These are phyloP conservation scores for Aix galericulata DNA, from an alignment of 2,113 vertebrate genomes.

Conservation along the genomic window DNA sequence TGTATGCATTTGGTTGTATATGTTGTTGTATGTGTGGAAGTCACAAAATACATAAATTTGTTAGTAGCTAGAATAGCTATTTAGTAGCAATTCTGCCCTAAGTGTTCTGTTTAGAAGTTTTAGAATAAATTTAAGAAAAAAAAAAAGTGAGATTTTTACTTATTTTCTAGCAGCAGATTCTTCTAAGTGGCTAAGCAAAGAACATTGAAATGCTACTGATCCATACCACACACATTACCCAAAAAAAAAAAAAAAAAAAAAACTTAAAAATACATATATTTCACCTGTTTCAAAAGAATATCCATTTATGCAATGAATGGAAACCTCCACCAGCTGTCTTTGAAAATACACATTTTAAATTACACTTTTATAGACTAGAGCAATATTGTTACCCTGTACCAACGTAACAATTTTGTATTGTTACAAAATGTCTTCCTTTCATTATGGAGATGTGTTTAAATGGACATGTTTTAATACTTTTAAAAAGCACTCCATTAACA, in stretches of 20 bases:
- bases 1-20: neutral
- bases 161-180: neutral
- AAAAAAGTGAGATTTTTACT: neutral
- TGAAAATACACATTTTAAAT: neutral
- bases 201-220: neutral
- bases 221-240: neutral
- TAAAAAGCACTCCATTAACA: neutral
- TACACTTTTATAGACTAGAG: neutral
- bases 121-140: neutral
- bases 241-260: neutral
- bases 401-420: too few relatives aligned
- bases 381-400: neutral
- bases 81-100: neutral
- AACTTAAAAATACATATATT: neutral
- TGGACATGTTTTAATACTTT: neutral
- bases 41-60: neutral
- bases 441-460: fast-evolving
- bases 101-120: neutral
- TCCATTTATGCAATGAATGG: too few relatives aligned
- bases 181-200: neutral
- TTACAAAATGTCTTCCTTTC: neutral
- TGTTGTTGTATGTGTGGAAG: too few relatives aligned
- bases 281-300: neutral
- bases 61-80: too few relatives aligned
- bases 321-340: neutral